A percentile compares a stretch with the other conserved stretches of the same genome.
Conservation (phyloP, 2,888 invertebrate genomes). For the Euproctis similis region DNA sequence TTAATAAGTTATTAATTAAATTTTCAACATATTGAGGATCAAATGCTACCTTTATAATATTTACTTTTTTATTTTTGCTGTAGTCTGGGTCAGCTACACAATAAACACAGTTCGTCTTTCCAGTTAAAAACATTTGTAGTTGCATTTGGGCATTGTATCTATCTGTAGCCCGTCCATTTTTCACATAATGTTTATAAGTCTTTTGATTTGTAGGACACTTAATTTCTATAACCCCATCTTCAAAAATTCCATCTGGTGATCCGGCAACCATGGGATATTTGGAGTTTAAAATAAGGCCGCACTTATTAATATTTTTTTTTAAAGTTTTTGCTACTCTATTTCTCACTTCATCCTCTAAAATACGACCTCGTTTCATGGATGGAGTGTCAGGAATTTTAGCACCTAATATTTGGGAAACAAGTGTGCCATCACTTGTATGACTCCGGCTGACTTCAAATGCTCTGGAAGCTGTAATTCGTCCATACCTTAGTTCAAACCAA, state of each 20-base stretch:
- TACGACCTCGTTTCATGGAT: background rate
- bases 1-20: too few relatives aligned
- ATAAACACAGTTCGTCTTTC: too few relatives aligned
- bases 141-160: background rate
- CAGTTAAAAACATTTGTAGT: background rate
- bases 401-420: background rate
- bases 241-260: constrained; percentile 19
- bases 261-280: constrained; percentile 3
- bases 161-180: background rate
- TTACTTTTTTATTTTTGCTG: too few relatives aligned
- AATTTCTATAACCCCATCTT: constrained; percentile 5
- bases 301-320: constrained; percentile 11
- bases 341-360: background rate
- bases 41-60: too few relatives aligned
- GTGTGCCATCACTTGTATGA: background rate
- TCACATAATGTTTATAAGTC: constrained; percentile 2
- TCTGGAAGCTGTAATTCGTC: background rate
- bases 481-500: background rate
- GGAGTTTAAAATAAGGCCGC: background rate
- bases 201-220: constrained; percentile 5
- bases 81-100: too few relatives aligned
- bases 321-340: background rate
- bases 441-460: background rate
- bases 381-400: constrained; percentile 1
- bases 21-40: too few relatives aligned